Conservation (phyloP, 1,140 invertebrate species). For the Ctenoplectra terminalis region DNA sequence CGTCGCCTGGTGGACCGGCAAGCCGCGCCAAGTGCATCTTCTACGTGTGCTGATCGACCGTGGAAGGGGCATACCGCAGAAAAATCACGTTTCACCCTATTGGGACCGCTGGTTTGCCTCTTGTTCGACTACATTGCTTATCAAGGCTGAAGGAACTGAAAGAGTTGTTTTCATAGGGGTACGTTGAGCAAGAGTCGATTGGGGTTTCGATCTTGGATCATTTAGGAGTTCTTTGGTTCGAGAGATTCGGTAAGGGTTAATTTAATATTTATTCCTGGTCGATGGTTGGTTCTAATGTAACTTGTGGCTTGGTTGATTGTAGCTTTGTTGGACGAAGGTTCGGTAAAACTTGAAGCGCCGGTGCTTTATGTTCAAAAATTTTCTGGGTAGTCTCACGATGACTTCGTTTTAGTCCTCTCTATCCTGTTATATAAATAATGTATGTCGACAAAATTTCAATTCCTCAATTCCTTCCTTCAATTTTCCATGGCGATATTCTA, state of each 20-base stretch:
- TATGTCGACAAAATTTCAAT: too few relatives aligned
- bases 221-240: too few relatives aligned
- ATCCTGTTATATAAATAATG: too few relatives aligned
- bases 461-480: background rate
- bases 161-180: background rate
- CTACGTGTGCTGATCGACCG: constrained; percentile 24
- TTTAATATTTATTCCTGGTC: too few relatives aligned
- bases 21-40: constrained; percentile 58
- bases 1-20: constrained; percentile 23
- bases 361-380: too few relatives aligned
- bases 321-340: too few relatives aligned
- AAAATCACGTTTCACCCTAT: constrained; percentile 52
- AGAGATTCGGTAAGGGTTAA: too few relatives aligned
- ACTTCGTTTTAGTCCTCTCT: too few relatives aligned
- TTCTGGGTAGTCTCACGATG: too few relatives aligned
- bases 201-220: background rate
- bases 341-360: too few relatives aligned
- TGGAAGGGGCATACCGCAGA: constrained; percentile 31
- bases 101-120: background rate
- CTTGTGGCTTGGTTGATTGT: too few relatives aligned
- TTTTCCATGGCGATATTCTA: background rate
- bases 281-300: too few relatives aligned
- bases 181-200: background rate
- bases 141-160: background rate
- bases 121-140: background rate